phyloP scores from a whole-genome alignment of 2,113 vertebrate species.

The Chamaetylas fuelleborni region DNA sequence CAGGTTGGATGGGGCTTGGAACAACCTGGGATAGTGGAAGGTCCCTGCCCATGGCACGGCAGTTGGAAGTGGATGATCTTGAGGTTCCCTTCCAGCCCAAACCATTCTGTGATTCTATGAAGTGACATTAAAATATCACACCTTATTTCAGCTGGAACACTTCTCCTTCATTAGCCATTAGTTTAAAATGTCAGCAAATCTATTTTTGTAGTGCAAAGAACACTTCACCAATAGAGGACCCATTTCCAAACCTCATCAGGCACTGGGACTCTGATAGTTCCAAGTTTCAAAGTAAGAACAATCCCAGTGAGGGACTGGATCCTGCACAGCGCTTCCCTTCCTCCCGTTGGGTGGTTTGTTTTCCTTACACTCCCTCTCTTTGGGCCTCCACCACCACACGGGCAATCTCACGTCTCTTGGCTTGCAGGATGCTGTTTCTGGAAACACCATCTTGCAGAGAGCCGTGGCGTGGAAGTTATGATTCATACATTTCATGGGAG shows the following conservation, averaged over 20 bases:
- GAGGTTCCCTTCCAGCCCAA: neutral
- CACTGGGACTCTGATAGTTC: neutral
- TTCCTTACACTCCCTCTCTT: conserved; percentile 7
- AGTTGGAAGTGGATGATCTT: neutral
- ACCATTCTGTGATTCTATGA: neutral
- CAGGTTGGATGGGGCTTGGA: neutral
- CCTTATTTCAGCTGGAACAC: neutral
- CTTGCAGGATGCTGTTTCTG: conserved; percentile 49
- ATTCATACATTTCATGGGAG: conserved; percentile 40
- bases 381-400: neutral
- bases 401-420: conserved; percentile 31
- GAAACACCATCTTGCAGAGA: conserved; percentile 26
- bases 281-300: neutral
- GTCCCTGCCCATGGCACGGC: neutral
- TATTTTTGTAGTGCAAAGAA: neutral
- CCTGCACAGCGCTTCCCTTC: neutral
- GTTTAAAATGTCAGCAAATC: neutral
- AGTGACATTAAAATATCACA: neutral
- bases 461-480: conserved; percentile 4
- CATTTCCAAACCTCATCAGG: neutral
- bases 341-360: neutral
- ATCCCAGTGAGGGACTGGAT: neutral
- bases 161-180: neutral
- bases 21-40: neutral
- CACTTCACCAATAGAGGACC: neutral